Evolutionary conservation across 2,888 invertebrate genomes (phyloP).

Genomic region (Rosalia funebris): DNA sequence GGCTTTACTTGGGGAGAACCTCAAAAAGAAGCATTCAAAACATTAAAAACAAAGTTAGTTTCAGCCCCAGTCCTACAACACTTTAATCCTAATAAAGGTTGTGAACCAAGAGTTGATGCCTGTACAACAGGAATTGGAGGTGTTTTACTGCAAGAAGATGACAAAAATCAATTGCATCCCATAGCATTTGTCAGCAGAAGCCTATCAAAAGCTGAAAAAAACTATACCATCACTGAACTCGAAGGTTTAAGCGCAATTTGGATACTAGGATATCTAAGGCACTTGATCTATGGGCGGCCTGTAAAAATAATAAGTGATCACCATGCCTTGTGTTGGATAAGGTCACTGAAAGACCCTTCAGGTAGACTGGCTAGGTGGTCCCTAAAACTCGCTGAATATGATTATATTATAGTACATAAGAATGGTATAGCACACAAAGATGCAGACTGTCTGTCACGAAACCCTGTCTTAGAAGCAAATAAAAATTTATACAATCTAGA

Average conservation of each 20-base stretch:
- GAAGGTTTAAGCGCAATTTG: constrained; percentile 13
- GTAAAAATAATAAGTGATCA: too few species aligned
- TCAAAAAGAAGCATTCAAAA: constrained; percentile 17
- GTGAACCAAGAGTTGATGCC: constrained; percentile 30
- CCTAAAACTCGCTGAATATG: neutral
- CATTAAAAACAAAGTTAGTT: neutral
- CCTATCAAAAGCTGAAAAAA: constrained; percentile 40
- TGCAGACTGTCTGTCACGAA: constrained; percentile 35
- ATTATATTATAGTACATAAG: neutral
- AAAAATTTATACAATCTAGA: constrained; percentile 14
- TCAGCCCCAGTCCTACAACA: constrained; percentile 13
- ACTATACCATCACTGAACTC: constrained; percentile 38
- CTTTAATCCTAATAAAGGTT: constrained; percentile 25
- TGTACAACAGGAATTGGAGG: constrained; percentile 32
- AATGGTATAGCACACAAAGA: constrained; percentile 4
- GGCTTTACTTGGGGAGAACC: constrained; percentile 17
- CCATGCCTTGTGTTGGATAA: too few species aligned
- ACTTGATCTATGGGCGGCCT: too few species aligned
- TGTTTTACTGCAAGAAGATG: constrained; percentile 31
- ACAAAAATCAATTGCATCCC: constrained; percentile 33
- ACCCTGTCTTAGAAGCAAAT: constrained; percentile 25
- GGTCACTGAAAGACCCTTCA: constrained; percentile 27
- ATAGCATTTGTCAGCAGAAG: constrained; percentile 41
- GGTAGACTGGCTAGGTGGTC: constrained; percentile 21
- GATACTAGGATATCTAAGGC: constrained; percentile 32